Base-by-base conservation (phyloP, 2,113 vertebrate species). In the Paracanthobrama guichenoti region DNA sequence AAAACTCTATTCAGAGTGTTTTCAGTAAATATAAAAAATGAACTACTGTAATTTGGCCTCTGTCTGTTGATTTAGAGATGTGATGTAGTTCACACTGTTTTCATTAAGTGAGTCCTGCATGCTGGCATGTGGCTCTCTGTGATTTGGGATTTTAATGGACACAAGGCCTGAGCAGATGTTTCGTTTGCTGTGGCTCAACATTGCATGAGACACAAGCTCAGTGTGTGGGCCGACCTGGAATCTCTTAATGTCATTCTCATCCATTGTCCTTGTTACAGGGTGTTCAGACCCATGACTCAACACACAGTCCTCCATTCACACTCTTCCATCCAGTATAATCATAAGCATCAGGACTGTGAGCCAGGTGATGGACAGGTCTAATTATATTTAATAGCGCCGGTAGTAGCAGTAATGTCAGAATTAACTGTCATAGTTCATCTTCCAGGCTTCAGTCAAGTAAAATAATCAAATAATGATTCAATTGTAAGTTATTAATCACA, bases 401-500 rank as follows among this genome's bases (percentile, higher is more conserved):
- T 79, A 62, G 59, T 79, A 64, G 57, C n/a, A 20, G 57, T 42
- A 44, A 24, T 81, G 42, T 81, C 62, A 67, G 60, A 67, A n/a
- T 50, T 1, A 53, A 67, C 62, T 53, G 62, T n/a, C 62, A n/a
- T 22, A 35, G 42, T 67, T 81, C 44, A 81, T 81, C 44, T 50
- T 67, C n/a, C 42, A 67, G 78, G 26, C 44, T 81, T 81, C 26
- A 66, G 42, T 48, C 42, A 35, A 35, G 20, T 67, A 10, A 50
- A 81, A 81, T 80, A 80, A 64, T 79, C n/a, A 64, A 80, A 80
- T 67, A n/a, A 81, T 81, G 62, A 14, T 66, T 66, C 67, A 50
- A 81, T 66, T 67, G 18, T 48, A 28, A 22, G 16, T 50, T 67
- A 81, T 67, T 81, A 81, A 81, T 67, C 62, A 50, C 24, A 67